Base-by-base conservation (phyloP, 1,140 invertebrate species). In the Andricus grossulariae region DNA sequence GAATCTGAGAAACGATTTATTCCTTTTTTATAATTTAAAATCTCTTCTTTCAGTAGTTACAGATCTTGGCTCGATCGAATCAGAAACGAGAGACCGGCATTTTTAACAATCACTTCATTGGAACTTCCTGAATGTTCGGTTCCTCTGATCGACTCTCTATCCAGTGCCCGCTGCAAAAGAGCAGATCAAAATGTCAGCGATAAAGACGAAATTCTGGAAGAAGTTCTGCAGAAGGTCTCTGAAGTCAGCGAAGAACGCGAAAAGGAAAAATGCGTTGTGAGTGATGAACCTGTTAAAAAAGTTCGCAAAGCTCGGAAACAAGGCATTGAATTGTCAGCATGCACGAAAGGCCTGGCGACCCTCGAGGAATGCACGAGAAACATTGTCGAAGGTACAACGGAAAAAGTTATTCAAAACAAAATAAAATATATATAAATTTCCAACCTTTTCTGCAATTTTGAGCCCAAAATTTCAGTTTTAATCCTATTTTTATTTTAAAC, bases 91-190 rank as follows among this genome's bases (percentile, higher is more conserved):
- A 86, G 77, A 19, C 86, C 86, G 12, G 86, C 89, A 8, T 87
- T 88, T 74, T 79, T 90, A 51, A 90, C 88, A 71, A 87, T 90
- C 73, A 87, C 88, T 21, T 90, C 88, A 0, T 71, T 90, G 70
- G 83, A 90, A 49, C 82, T 90, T 39, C 89, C 89, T 16, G 88
- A 90, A n/a, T 89, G 82, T 45, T 84, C 89, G 25, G 83, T 90
- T 45, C 89, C 89, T 12, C 54, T 90, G 70, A 88, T 90, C 75
- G 87, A 90, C 3, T 89, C 84, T 0, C 88, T 87, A 74, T 82
- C 84, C 8, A 88, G 82, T 60, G 80, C 82, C 2, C 85, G 86
- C 7, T 83, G 77, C 57, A 81, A 74, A 13, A 71, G 16, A 12
- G 80, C 82, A 15, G 75, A 76, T n/a, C 75, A 57, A 49, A 74